Evolutionary conservation across 2,888 invertebrate species (phyloP), one percentile per base, ranked within the genome.

Genomic region (Dione vanillae): DNA sequence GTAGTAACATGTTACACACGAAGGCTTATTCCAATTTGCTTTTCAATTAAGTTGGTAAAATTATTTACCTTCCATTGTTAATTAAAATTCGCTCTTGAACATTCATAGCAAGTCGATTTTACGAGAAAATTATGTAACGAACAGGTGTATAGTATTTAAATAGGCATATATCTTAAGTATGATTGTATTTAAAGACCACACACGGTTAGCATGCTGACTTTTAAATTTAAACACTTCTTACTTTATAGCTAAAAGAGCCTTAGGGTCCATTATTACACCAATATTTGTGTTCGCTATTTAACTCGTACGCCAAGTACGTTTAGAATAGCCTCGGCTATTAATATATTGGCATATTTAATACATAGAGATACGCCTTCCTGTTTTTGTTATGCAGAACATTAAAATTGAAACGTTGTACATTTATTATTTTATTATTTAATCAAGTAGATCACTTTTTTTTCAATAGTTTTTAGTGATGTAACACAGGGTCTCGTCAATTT

Each of bases 141-240:
- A 43, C 61, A 45, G 61, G 14, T 61, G 61, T 11, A 14, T 45
- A 35, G 14, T 61, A 43, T 61, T 61, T 61, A 11, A 61, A 27
- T 45, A 61, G 16, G 16, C 7, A 0, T 27, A 19, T n/a, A n/a
- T 43, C 43, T 43, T 20, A 54, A 20, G n/a, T 43, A 61, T 61
- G 20, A n/a, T 8, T 19, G 20, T 43, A 61, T 43, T 27, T 61
- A 7, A 27, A 35, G 61, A 61, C 61, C 61, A 61, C 61, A 61
- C 61, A 56, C 37, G 56, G 37, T 16, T 56, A 40, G 45, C 27
- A 14, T 7, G 61, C 11, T 61, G 61, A 27, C 45, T 61, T 58
- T 45, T 7, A 27, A 45, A 10, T 35, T 61, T 37, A 37, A 56
- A 37, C 20, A 43, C 6, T 59, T 27, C 27, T 45, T 59, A 54